A percentile compares a stretch with the other conserved stretches of the same genome.
Evolutionary conservation across 53 echinoderm and acorn worm species (phyloP).

Genomic region (Echinometra lucunter): DNA sequence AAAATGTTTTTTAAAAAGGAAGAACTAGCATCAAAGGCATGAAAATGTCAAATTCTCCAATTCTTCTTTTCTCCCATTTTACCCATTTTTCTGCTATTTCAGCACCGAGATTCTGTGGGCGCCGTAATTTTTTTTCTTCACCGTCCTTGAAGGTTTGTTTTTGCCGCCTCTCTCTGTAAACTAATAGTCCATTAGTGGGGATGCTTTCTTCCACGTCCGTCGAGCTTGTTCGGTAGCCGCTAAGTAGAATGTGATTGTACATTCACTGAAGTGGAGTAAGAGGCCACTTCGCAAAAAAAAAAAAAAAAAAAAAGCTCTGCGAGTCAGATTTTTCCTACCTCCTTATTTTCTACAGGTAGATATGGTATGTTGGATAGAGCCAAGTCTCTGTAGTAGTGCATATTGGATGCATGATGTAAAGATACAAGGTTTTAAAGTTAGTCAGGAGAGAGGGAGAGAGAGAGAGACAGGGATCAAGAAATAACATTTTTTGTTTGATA

Average conservation of each 20-base stretch:
- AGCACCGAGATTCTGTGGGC: background rate
- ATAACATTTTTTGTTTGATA: too few species aligned
- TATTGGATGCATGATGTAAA: too few species aligned
- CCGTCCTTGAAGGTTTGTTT: constrained; percentile 32
- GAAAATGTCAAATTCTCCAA: background rate
- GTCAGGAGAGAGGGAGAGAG: too few species aligned
- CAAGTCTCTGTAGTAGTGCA: too few species aligned
- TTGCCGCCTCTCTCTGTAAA: constrained; percentile 39
- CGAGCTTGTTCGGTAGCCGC: background rate
- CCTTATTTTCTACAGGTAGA: background rate
- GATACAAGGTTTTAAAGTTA: too few species aligned
- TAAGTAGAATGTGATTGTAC: constrained; percentile 47
- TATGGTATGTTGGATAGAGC: too few species aligned
- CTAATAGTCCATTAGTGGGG: constrained; percentile 48
- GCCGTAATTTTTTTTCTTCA: background rate
- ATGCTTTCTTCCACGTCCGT: background rate
- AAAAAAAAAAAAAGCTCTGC: background rate
- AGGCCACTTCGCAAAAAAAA: background rate
- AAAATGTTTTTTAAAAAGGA: background rate
- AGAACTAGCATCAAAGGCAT: background rate
- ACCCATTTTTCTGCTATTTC: background rate
- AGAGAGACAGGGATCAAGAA: too few species aligned
- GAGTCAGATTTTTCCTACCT: background rate
- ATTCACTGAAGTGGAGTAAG: constrained; percentile 6
- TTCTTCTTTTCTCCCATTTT: background rate